A percentile compares a stretch with the other conserved stretches of the same genome.
These are phyloP conservation scores for Scatophagus argus DNA, from an alignment of 2,113 vertebrate genomes.

Conservation along the genomic window DNA sequence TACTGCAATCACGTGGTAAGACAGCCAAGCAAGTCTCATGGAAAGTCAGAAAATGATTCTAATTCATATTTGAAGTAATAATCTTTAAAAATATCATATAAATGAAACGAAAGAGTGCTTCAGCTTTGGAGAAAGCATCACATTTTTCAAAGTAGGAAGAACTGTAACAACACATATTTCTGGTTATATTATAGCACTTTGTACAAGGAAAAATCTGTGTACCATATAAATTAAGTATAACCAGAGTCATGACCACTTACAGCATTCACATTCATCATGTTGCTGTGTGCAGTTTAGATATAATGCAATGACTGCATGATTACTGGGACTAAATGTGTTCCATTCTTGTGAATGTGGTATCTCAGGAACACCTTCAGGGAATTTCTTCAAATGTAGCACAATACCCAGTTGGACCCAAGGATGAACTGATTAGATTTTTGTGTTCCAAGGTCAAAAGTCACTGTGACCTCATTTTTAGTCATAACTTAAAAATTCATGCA, in stretches of 20 bases:
- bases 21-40: background rate
- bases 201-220: no score
- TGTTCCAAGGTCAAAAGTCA: no score
- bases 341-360: no score
- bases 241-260: background rate
- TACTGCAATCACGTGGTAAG: background rate
- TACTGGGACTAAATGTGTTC: background rate
- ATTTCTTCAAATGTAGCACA: no score
- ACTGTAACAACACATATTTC: background rate
- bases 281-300: background rate
- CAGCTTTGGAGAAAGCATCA: background rate
- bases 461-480: no score
- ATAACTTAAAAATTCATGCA: no score
- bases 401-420: no score
- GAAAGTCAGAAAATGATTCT: background rate
- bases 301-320: background rate
- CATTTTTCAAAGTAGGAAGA: background rate
- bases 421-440: no score
- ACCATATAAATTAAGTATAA: background rate
- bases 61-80: background rate
- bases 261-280: background rate
- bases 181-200: no score
- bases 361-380: no score
- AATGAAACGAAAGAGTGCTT: background rate
- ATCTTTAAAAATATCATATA: background rate